Percentiles rank a stretch among this genome's conserved stretches.
Evolutionary conservation across 1,140 invertebrate genomes (phyloP).

Genomic region (Cataglyphis hispanica): DNA sequence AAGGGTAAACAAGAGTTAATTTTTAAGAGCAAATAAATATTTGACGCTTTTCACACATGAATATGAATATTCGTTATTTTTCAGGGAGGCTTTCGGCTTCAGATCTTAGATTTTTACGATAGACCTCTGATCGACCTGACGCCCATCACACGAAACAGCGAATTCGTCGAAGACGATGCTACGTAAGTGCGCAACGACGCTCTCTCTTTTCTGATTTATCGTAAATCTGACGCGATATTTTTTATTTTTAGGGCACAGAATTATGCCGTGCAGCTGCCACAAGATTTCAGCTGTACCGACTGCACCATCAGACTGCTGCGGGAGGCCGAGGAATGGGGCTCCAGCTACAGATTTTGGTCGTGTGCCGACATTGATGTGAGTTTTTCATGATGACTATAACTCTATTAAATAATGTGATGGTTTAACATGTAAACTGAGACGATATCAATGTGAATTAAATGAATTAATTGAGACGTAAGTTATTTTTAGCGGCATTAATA

Average conservation of each 20-base stretch:
- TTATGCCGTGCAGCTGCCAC: conserved; percentile 92
- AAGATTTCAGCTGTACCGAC: conserved; percentile 94
- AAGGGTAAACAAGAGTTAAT: neutral
- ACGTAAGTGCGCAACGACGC: conserved; percentile 87
- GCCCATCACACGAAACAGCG: conserved; percentile 91
- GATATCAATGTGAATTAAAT: neutral
- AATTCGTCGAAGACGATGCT: conserved; percentile 93
- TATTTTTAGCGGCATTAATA: neutral
- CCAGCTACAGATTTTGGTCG: conserved; percentile 95
- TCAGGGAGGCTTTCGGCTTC: conserved; percentile 95
- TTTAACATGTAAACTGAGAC: neutral
- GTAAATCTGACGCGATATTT: neutral
- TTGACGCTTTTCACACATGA: neutral
- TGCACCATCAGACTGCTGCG: conserved; percentile 96
- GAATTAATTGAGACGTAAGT: neutral
- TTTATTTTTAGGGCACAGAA: conserved; percentile 91
- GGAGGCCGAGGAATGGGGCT: conserved; percentile 96
- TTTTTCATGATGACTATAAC: conserved; percentile 52
- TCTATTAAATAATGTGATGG: conserved; percentile 6
- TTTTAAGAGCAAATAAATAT: neutral
- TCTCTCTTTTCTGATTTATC: neutral
- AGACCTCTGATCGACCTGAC: conserved; percentile 94
- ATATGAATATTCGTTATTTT: conserved; percentile 78
- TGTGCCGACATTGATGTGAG: conserved; percentile 97
- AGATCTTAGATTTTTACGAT: conserved; percentile 93